A percentile compares a stretch with the other conserved stretches of the same genome.
Conservation (phyloP, 2,113 vertebrate genomes). For the Thryonomys swinderianus region DNA sequence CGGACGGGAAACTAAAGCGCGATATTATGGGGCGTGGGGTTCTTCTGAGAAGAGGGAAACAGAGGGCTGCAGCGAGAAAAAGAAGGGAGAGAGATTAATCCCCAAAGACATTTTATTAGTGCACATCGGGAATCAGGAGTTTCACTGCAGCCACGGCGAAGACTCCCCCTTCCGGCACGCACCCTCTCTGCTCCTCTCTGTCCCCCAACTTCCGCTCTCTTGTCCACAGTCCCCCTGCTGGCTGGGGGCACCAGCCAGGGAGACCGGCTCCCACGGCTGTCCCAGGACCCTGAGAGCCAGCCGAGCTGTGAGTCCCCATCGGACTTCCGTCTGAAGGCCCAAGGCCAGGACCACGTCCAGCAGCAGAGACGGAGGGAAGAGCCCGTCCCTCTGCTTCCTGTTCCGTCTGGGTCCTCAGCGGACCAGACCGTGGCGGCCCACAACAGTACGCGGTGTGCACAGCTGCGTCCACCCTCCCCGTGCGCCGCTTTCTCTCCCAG, state of each 20-base stretch:
- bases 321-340: neutral
- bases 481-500: too few relatives aligned
- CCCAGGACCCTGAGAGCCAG: neutral
- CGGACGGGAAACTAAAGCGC: neutral
- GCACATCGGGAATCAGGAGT: neutral
- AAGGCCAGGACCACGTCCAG: too few relatives aligned
- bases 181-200: neutral
- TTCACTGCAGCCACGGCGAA: neutral
- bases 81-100: neutral
- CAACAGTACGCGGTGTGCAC: neutral
- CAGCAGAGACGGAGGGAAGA: neutral
- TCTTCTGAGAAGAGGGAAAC: neutral
- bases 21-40: neutral
- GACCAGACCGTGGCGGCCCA: neutral
- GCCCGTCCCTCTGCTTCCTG: neutral
- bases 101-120: neutral
- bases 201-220: neutral
- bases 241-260: neutral
- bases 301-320: neutral
- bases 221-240: neutral
- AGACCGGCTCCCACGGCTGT: neutral
- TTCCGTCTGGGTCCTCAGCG: neutral
- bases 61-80: too few relatives aligned
- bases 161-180: accelerated
- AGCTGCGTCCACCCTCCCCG: neutral